Evolutionary conservation across 2,888 invertebrate species (phyloP).

Genomic region (Seira sanloemensis): DNA sequence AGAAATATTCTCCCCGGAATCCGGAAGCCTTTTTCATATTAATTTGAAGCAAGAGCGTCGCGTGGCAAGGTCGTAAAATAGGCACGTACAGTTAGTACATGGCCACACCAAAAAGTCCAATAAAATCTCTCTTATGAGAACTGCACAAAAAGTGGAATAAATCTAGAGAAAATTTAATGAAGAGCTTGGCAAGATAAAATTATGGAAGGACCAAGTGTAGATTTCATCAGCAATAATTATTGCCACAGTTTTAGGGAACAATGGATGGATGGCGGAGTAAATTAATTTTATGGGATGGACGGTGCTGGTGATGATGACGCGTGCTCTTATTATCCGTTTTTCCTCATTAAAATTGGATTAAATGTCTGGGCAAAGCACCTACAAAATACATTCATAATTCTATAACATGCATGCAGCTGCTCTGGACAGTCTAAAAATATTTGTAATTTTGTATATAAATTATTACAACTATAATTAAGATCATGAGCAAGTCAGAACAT

Average conservation of each 20-base stretch:
- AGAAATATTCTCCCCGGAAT: background rate
- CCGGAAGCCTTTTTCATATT: background rate
- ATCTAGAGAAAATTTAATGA: background rate
- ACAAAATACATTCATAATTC: too few relatives aligned
- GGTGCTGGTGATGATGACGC: constrained; percentile 34
- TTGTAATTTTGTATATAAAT: too few relatives aligned
- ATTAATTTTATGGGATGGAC: background rate
- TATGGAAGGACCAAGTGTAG: too few relatives aligned
- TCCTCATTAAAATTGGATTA: constrained; percentile 32
- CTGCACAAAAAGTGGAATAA: background rate
- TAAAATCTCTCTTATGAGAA: background rate
- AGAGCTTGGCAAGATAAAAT: too few relatives aligned
- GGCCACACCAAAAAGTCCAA: constrained; percentile 23
- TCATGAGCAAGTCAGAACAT: too few relatives aligned
- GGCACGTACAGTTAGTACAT: constrained; percentile 37
- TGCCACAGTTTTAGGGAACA: background rate
- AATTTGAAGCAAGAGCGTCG: constrained; percentile 45
- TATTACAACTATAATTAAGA: too few relatives aligned
- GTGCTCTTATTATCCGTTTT: constrained; percentile 38
- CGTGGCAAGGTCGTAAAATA: constrained; percentile 63
- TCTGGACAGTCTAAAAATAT: too few relatives aligned
- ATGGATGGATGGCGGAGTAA: background rate
- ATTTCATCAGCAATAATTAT: too few relatives aligned
- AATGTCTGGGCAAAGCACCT: too few relatives aligned
- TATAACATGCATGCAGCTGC: too few relatives aligned